Evolutionary conservation across 2,888 invertebrate genomes (phyloP), one percentile per base, ranked within the genome.

Genomic region (Hypomecis atomaria): DNA sequence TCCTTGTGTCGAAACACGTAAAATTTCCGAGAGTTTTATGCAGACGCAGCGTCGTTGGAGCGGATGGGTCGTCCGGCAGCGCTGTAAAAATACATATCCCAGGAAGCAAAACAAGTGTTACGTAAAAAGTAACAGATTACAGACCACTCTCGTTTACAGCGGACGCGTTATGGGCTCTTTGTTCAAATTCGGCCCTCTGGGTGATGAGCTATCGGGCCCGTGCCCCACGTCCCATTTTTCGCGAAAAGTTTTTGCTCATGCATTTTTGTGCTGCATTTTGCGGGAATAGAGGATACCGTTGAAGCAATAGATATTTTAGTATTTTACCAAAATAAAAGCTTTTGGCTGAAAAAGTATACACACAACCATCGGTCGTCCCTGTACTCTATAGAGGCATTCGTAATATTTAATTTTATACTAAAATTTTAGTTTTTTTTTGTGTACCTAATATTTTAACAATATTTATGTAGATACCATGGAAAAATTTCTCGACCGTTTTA

Each of bases 1-100:
- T 85, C 81, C 83, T 82, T 78, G 81, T 81, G 79, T 82, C 80
- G 85, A 82, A 85, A 87, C 84, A 87, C 86, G 88, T 89, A 87
- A 88, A 88, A 86, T 84, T 85, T 82, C 79, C 79, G 76, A 77
- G 83, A 78, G 78, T 81, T 84, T 84, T 84, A 80, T 87, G 86
- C 87, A 85, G 84, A 88, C 86, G 77, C 76, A 84, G 85, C 87
- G 81, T 81, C 83, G 81, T 85, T 79, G 74, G 71, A 78, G 72
- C 75, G 82, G 84, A 86, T 83, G 84, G 85, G 78, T 77, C 81
- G 76, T 78, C 76, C 74, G 73, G 77, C 74, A 75, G 78, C 77
- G 84, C 78, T 85, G 79, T 81, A 79, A 86, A 87, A 89, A 87
- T 89, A 72, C 70, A 62, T 70, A 85, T 86, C 81, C 72, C 73